These are phyloP conservation scores for Eucidaris tribuloides DNA, from an alignment of 35 echinoderm and acorn worm species.

Conservation along the genomic window DNA sequence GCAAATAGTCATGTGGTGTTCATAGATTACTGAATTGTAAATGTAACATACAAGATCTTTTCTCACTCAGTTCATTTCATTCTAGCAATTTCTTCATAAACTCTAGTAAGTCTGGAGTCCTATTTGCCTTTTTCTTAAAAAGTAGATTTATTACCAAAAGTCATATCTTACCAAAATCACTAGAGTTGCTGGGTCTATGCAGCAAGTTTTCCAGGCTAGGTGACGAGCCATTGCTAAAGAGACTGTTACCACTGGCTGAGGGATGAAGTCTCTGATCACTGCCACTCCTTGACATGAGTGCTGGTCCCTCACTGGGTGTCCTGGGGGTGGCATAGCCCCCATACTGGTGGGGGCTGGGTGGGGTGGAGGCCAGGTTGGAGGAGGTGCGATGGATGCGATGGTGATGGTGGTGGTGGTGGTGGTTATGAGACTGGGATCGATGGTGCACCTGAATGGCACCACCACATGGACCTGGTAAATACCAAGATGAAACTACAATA, in stretches of 20 bases:
- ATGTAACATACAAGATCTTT: too few species aligned
- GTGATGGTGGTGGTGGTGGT: neutral
- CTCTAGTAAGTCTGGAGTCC: too few species aligned
- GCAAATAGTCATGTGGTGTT: too few species aligned
- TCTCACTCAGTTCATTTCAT: too few species aligned
- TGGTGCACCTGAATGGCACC: constrained; percentile 35
- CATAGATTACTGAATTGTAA: too few species aligned
- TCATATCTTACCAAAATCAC: too few species aligned
- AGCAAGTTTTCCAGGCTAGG: constrained; percentile 4
- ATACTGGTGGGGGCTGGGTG: neutral
- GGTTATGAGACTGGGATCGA: neutral
- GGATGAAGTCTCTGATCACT: constrained; percentile 2
- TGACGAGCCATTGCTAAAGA: neutral
- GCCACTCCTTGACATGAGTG: neutral
- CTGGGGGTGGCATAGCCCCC: neutral
- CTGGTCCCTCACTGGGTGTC: neutral
- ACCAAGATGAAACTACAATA: too few species aligned
- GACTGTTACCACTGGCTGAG: constrained; percentile 35
- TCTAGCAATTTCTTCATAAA: too few species aligned
- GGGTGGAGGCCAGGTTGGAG: neutral
- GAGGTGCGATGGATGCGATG: constrained; percentile 1
- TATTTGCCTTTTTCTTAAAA: too few species aligned
- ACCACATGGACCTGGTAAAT: constrained; percentile 19
- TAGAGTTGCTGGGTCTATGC: neutral
- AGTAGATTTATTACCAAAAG: too few species aligned